Evolutionary conservation across 2,797 vertebrate species (phyloP).

Genomic region (Chaunax sp.): DNA sequence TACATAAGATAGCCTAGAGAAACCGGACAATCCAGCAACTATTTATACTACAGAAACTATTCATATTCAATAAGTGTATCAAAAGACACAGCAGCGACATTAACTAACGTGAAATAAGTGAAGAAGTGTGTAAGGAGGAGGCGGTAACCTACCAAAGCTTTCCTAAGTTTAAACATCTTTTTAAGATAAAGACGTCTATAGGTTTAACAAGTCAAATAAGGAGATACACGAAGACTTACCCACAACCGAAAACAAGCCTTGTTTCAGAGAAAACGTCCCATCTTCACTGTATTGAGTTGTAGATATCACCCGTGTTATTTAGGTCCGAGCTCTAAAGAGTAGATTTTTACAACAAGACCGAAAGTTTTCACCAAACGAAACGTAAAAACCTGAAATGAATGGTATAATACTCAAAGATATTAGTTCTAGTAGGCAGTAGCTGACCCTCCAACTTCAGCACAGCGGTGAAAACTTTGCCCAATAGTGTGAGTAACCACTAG

Average conservation of each 20-base stretch:
- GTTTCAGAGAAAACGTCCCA: conserved; percentile 33
- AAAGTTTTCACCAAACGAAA: background rate
- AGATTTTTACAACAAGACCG: background rate
- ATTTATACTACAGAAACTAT: fast-evolving
- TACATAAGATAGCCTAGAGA: background rate
- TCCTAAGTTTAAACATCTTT: too few species aligned
- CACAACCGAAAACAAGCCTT: background rate
- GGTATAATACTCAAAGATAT: too few species aligned
- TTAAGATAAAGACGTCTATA: too few species aligned
- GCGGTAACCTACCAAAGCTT: background rate
- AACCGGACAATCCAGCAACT: conserved; percentile 3
- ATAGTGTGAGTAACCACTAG: conserved; percentile 31
- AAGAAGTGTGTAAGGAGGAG: background rate
- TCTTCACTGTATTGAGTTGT: background rate
- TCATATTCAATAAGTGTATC: too few species aligned
- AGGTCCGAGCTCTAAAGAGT: background rate
- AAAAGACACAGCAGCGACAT: too few species aligned
- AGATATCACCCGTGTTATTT: background rate
- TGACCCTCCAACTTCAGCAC: conserved; percentile 56
- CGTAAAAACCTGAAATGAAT: too few species aligned
- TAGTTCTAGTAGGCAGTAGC: background rate
- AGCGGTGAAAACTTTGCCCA: conserved; percentile 57
- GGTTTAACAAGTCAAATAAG: background rate
- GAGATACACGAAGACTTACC: conserved; percentile 38
- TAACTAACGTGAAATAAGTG: too few species aligned